Percentiles rank a stretch among this genome's conserved stretches.
These are phyloP conservation scores for Chydorus sphaericus DNA, from an alignment of 2,888 invertebrate species.

Conservation along the genomic window DNA sequence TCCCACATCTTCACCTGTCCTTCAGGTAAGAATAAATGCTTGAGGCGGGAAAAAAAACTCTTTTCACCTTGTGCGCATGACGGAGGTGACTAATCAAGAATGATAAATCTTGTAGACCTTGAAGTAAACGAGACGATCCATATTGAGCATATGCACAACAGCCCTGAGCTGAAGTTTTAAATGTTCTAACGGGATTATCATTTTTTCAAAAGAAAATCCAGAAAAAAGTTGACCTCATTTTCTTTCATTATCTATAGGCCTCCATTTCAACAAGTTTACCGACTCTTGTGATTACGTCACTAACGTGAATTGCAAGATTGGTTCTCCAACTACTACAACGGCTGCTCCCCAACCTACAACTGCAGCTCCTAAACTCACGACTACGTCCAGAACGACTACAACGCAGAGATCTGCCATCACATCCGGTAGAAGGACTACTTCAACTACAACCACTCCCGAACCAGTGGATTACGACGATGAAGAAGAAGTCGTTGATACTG, in stretches of 20 bases:
- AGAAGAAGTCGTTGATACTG: slow-evolving; percentile 29
- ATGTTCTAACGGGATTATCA: neutral
- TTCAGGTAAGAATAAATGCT: slow-evolving; percentile 57
- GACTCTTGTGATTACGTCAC: slow-evolving; percentile 85
- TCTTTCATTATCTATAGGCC: too few species aligned
- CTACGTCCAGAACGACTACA: slow-evolving; percentile 26
- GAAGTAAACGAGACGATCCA: too few species aligned
- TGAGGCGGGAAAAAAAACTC: too few species aligned
- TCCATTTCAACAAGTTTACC: slow-evolving; percentile 78
- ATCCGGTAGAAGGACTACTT: slow-evolving; percentile 26
- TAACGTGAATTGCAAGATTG: slow-evolving; percentile 51
- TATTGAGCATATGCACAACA: too few species aligned
- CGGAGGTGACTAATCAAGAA: too few species aligned
- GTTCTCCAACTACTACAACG: slow-evolving; percentile 31
- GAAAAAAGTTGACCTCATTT: slow-evolving; percentile 12
- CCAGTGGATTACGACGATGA: slow-evolving; percentile 32
- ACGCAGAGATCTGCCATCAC: slow-evolving; percentile 35
- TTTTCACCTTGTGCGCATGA: too few species aligned
- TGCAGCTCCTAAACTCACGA: slow-evolving; percentile 11
- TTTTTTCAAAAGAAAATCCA: neutral
- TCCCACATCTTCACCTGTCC: slow-evolving; percentile 89
- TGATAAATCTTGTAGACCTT: too few species aligned
- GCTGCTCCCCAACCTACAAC: too few species aligned
- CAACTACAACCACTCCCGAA: slow-evolving; percentile 33
- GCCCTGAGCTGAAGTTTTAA: neutral